Evolutionary conservation across 2,113 vertebrate species (phyloP).

Genomic region (Periophthalmodon schlosseri): DNA sequence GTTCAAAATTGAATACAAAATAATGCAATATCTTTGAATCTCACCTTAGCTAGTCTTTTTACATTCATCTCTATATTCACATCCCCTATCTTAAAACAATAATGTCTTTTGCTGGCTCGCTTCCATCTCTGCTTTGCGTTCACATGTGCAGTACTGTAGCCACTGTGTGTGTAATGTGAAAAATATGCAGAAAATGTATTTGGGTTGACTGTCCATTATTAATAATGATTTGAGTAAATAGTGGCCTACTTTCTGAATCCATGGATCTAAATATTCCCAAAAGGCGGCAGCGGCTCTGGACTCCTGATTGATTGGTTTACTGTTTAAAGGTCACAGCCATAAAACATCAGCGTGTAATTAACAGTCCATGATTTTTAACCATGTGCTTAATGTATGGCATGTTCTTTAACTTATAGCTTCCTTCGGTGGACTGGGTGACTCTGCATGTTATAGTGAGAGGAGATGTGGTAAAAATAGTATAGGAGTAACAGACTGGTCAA

Average conservation of each 20-base stretch:
- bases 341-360: constrained; percentile 80
- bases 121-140: constrained; percentile 20
- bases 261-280: constrained; percentile 82
- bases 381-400: constrained; percentile 65
- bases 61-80: constrained; percentile 15
- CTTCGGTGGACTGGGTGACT: constrained; percentile 30
- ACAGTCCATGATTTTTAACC: constrained; percentile 72
- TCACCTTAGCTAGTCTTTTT: neutral
- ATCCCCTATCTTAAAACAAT: constrained; percentile 24
- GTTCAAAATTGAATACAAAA: too few species aligned
- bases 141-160: constrained; percentile 20
- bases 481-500: constrained; percentile 19
- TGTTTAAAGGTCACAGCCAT: constrained; percentile 82
- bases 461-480: constrained; percentile 12
- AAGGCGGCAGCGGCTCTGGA: constrained; percentile 64
- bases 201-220: constrained; percentile 79
- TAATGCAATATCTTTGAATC: neutral
- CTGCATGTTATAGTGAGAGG: constrained; percentile 43
- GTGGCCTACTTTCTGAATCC: constrained; percentile 80
- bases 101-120: constrained; percentile 32
- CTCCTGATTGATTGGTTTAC: constrained; percentile 78
- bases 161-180: constrained; percentile 47
- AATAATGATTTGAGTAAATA: constrained; percentile 80
- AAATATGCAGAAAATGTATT: constrained; percentile 78
- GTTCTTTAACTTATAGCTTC: constrained; percentile 45